Evolutionary conservation across 2,797 vertebrate species (phyloP).

Genomic region (Harpagifer antarcticus): DNA sequence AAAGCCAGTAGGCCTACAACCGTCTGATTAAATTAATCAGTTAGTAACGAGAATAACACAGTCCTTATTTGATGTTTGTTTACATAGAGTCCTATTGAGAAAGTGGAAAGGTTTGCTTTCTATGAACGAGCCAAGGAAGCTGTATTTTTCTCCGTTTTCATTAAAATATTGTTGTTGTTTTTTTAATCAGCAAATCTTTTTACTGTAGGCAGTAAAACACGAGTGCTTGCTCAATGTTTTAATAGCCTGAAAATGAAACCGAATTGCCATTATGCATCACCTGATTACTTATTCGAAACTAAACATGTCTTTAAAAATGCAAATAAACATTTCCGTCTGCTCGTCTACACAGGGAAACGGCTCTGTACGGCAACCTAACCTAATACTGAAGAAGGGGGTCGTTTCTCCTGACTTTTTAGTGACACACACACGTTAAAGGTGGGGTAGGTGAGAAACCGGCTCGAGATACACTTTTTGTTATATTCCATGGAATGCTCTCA

Average conservation of each 20-base stretch:
- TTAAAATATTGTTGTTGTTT: conserved; percentile 1
- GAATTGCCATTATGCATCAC: background rate
- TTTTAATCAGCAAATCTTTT: background rate
- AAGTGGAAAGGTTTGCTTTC: conserved; percentile 85
- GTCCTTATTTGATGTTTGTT: background rate
- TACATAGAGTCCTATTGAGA: conserved; percentile 72
- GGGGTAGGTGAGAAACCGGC: too few relatives aligned
- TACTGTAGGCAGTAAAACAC: background rate
- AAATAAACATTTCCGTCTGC: too few relatives aligned
- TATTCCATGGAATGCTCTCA: too few relatives aligned
- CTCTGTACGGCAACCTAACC: conserved; percentile 88
- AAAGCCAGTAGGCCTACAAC: background rate
- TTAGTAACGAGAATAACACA: background rate
- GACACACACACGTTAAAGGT: conserved; percentile 24
- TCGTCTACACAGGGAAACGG: conserved; percentile 85
- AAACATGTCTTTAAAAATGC: background rate
- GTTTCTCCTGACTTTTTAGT: conserved; percentile 73
- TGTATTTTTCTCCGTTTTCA: conserved; percentile 36
- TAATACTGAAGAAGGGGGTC: conserved; percentile 89
- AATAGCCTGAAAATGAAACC: background rate
- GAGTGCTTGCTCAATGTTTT: background rate
- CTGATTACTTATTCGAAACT: background rate
- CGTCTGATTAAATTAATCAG: background rate
- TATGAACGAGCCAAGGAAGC: conserved; percentile 87
- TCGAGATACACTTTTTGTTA: too few relatives aligned